A percentile compares a stretch with the other conserved stretches of the same genome.
Conservation (phyloP, 1,140 invertebrate species). For the Drosophila seguyi region DNA sequence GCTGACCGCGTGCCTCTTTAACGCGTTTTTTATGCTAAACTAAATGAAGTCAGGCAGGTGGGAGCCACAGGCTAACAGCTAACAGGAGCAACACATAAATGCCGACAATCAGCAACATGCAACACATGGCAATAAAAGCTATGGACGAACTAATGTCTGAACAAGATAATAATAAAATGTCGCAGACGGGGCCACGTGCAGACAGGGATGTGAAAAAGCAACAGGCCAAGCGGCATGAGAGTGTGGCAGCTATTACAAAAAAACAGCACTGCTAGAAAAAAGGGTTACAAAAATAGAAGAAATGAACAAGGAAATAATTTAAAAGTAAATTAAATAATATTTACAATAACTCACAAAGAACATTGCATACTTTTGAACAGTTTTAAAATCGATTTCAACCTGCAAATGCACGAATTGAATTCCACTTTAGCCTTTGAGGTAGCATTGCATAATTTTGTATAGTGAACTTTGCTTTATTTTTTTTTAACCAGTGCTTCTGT, state of each 20-base stretch:
- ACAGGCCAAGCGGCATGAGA: background rate
- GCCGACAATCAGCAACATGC: conserved; percentile 14
- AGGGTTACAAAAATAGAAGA: background rate
- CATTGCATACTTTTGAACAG: background rate
- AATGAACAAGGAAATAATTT: background rate
- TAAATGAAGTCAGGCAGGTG: conserved; percentile 65
- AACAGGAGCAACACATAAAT: conserved; percentile 16
- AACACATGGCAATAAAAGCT: conserved; percentile 27
- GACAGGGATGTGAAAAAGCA: conserved; percentile 4
- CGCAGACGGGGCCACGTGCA: conserved; percentile 3
- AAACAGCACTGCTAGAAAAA: background rate
- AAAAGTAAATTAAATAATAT: background rate
- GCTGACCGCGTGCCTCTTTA: conserved; percentile 49
- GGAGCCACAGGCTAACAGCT: background rate
- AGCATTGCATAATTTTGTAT: background rate
- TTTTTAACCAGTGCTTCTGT: background rate
- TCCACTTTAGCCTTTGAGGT: background rate
- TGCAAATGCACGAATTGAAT: background rate
- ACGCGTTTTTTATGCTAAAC: conserved; percentile 79
- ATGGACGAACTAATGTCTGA: conserved; percentile 29
- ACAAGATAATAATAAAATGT: conserved; percentile 29
- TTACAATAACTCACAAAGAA: no score
- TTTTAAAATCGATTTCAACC: background rate
- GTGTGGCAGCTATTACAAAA: conserved; percentile 6
- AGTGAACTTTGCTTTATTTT: background rate